Base-by-base conservation (phyloP, 2,113 vertebrate species). In the Mormyrus lacerda region DNA sequence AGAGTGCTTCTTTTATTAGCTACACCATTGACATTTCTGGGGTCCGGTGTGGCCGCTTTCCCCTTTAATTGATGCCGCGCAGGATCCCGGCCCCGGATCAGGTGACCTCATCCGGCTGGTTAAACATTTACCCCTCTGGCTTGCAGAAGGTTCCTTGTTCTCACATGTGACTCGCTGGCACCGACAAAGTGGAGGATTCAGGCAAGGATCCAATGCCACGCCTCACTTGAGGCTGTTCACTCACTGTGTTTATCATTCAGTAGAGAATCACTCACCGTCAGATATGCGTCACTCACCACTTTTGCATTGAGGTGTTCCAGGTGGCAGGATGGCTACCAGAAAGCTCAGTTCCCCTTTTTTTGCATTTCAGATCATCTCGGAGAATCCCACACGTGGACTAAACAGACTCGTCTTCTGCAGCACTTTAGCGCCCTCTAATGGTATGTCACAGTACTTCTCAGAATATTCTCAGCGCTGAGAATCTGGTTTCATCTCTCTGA, bases 371-470 rank as follows among this genome's bases (percentile, higher is more conserved):
- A 39, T 88, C 7, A 39, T 82, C 50, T 58, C 24, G 8, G 45
- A n/a, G 76, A 65, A 35, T 27, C 87, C 48, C 31, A 42, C 17
- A 53, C 51, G 73, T 73, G 17, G 90, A 48, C 53, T 45, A 15
- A 82, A 53, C n/a, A 89, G 89, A 83, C 87, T 51, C 19, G 8
- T 89, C 88, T 94, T 92, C 93, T 96, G 51, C 92, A 94, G 93
- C 24, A 91, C 94, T 65, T 73, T 85, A 31, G 35, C 92, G 1
- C 92, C 94, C 91, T 92, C 95, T 58, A 91, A 87, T 94, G 95
- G 95, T 96, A 91, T 4, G 82, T 84, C 21, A 7, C 82, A 13
- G 39, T 84, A 47, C 44, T 47, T 9, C 79, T 3, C 0, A 3
- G 15, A 35, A 31, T 82, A 35, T 19, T 44, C 31, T 5, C 3